Evolutionary conservation across 2,113 vertebrate genomes (phyloP).

Genomic region (Corythoichthys haematopterus): DNA sequence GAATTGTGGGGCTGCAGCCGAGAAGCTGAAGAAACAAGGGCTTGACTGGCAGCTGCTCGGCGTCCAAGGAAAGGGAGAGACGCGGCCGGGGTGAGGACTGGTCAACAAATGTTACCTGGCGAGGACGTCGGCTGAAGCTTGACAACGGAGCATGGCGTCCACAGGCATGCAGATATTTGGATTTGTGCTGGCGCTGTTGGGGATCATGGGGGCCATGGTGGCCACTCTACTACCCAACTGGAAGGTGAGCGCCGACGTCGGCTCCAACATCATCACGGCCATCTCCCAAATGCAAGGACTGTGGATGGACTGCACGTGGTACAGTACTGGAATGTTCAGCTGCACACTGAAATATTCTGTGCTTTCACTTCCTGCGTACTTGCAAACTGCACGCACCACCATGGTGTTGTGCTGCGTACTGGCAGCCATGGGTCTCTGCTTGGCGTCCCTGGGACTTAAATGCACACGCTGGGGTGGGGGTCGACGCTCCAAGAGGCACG

Average conservation of each 20-base stretch:
- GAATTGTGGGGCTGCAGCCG: constrained; percentile 58
- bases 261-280: constrained; percentile 87
- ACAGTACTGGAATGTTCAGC: constrained; percentile 96
- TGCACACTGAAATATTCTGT: constrained; percentile 86
- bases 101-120: constrained; percentile 63
- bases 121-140: constrained; percentile 49
- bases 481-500: constrained; percentile 76
- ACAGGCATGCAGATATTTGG: constrained; percentile 87
- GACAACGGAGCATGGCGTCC: constrained; percentile 78
- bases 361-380: constrained; percentile 82
- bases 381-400: constrained; percentile 86
- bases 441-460: constrained; percentile 84
- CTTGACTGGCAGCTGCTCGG: constrained; percentile 52
- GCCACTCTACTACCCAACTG: constrained; percentile 92
- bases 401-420: constrained; percentile 91
- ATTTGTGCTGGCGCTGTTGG: constrained; percentile 82
- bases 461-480: constrained; percentile 87
- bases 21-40: constrained; percentile 45
- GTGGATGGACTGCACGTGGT: constrained; percentile 98
- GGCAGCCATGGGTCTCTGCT: constrained; percentile 83
- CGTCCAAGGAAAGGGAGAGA: constrained; percentile 36
- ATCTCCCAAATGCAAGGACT: constrained; percentile 89
- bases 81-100: constrained; percentile 56
- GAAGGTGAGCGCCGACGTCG: constrained; percentile 85
- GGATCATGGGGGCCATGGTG: constrained; percentile 79